Evolutionary conservation across 1,140 invertebrate genomes (phyloP), one percentile per base, ranked within the genome.

Genomic region (Drosophila guanche): DNA sequence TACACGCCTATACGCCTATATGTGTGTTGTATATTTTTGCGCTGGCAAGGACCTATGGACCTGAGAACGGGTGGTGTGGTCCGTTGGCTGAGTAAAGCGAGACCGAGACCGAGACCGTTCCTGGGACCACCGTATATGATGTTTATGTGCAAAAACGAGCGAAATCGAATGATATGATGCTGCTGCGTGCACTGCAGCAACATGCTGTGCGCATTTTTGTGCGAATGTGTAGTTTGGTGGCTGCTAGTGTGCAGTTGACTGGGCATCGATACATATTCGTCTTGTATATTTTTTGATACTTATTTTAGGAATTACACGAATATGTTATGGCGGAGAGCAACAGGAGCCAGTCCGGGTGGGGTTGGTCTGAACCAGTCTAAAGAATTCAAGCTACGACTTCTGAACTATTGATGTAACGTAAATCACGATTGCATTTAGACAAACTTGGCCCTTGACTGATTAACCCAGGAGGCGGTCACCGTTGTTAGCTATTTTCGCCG

Each of bases 1-100:
- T 60, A 52, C 48, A 47, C 50, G 40, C 53, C 50, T 60, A 52
- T 53, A 47, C 50, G 40, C 53, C 29, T 47, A 20, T 55, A 61
- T 65, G 54, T 41, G 23, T 58, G 48, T 57, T 37, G 33, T 61
- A 43, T 61, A 52, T 80, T 78, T 73, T 74, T 74, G 59, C 65
- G 66, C 63, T 52, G 59, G 41, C 37, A 50, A 42, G 23, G 69
- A 51, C 33, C 53, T 40, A 47, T 46, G 54, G 58, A 61, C 63
- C 51, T 53, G 46, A 53, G 33, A 58, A 63, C 54, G 59, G 66
- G 59, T 48, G 43, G 46, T 27, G 59, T 48, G 43, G 46, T 27
- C 33, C 23, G 47, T 42, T 40, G 57, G 48, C 57, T 52, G 70
- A 59, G 48, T 52, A 43, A 63, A 52, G 69, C 60, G 71, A 60